Evolutionary conservation across 2,797 vertebrate genomes (phyloP).

Genomic region (Spinus olivaceus): DNA sequence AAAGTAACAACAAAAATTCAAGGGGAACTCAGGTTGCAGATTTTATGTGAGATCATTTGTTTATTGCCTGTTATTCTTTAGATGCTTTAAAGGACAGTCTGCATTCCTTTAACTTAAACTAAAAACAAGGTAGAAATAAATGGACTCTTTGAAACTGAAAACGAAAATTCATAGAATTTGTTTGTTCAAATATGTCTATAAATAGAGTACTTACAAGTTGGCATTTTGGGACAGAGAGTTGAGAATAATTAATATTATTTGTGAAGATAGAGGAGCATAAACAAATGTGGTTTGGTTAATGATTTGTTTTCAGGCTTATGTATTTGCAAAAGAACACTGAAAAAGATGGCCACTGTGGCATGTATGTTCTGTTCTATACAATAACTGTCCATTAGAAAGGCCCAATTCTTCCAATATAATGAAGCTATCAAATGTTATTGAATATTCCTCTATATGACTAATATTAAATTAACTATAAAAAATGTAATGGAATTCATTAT

Average conservation of each 20-base stretch:
- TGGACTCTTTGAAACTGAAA: neutral
- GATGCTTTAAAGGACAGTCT: neutral
- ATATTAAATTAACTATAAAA: neutral
- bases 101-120: neutral
- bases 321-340: neutral
- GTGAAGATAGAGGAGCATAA: neutral
- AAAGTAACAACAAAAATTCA: neutral
- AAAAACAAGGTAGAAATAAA: neutral
- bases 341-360: neutral
- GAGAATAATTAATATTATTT: neutral
- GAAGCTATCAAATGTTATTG: neutral
- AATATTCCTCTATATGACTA: neutral
- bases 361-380: neutral
- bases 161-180: neutral
- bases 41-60: neutral
- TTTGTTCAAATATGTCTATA: conserved; percentile 15
- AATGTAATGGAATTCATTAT: neutral
- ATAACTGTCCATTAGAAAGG: neutral
- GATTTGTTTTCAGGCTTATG: neutral
- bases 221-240: neutral
- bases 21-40: neutral
- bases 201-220: neutral
- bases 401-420: neutral
- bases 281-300: neutral
- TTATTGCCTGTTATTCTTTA: neutral